A percentile compares a stretch with the other conserved stretches of the same genome.
phyloP scores from a whole-genome alignment of 2,888 invertebrate genomes.

The Cephus rjabovi region DNA sequence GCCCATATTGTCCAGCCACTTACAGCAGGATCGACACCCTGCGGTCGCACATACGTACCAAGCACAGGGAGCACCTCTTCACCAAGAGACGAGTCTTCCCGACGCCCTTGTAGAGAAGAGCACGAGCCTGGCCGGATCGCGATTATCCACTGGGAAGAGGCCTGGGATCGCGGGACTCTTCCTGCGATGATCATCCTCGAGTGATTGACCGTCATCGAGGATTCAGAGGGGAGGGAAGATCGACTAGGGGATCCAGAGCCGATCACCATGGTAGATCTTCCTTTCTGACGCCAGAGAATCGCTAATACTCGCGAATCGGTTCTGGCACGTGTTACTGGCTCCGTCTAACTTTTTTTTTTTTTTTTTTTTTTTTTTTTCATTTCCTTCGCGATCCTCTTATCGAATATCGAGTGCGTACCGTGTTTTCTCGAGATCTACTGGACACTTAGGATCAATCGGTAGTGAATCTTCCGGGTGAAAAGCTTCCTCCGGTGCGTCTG shows the following conservation, averaged over 20 bases:
- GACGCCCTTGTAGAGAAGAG: slow-evolving; percentile 49
- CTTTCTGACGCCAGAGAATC: not conserved
- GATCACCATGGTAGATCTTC: not conserved
- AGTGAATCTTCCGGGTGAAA: not conserved
- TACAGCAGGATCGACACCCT: slow-evolving; percentile 90
- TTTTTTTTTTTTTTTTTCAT: not conserved
- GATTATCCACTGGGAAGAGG: slow-evolving; percentile 53
- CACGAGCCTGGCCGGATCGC: slow-evolving; percentile 11
- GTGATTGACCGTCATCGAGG: not conserved
- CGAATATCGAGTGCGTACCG: not conserved
- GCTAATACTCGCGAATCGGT: not conserved
- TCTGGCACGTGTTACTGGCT: not conserved
- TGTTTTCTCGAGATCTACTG: not conserved
- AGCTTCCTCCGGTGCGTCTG: not conserved
- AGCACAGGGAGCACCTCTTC: slow-evolving; percentile 73
- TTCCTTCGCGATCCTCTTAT: not conserved
- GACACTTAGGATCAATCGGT: not conserved
- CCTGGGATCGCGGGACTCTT: slow-evolving; percentile 39
- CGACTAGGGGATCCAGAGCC: not conserved
- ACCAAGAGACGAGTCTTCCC: slow-evolving; percentile 37
- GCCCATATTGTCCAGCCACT: slow-evolving; percentile 87
- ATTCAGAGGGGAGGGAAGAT: not conserved
- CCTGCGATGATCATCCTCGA: not conserved
- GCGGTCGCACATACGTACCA: slow-evolving; percentile 83
- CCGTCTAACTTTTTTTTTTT: not conserved